Base-by-base conservation (phyloP, 1,140 invertebrate genomes). In the Drosophila takahashii region DNA sequence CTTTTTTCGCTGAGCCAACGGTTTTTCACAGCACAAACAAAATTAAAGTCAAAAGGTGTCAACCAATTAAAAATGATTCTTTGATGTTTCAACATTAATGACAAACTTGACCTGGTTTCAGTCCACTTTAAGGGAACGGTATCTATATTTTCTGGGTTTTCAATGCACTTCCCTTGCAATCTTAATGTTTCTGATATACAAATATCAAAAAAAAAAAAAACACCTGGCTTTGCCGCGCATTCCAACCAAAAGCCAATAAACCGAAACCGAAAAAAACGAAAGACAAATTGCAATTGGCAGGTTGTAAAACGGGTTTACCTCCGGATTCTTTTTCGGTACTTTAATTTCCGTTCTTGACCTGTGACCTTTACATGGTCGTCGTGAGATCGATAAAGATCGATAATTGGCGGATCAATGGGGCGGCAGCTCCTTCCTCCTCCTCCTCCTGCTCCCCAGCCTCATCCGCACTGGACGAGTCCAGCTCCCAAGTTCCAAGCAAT, bases 231-330 rank as follows among this genome's bases (percentile, higher is more conserved):
- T 13, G 10, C 36, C 4, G 51, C 34, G 13, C 11, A n/a, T 22
- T 41, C 37, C 5, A 26, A 6, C 34, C 39, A 34, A 39, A 48
- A n/a, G 10, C 39, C 15, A 44, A 11, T 16, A 5, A 58, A 15
- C 18, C 22, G 22, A 44, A 44, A 18, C 29, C 29, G 29, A n/a
- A 56, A 53, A 44, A 37, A 69, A 4, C 39, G 26, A 36, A 53
- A 32, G 16, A 29, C 39, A 26, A 77, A 75, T 61, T 77, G 79
- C 48, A 79, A 79, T 77, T 64, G 51, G 53, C 54, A 50, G 74
- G 61, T 79, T 85, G 60, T 50, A 62, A 66, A 83, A 86, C 79
- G 75, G 76, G 76, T 89, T 87, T 87, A 87, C 84, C 84, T 79
- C 67, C 51, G 54, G 18, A 37, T 61, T 64, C 61, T 77, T 54